phyloP scores from a whole-genome alignment of 2,888 invertebrate species.

The Trichopria drosophilae region DNA sequence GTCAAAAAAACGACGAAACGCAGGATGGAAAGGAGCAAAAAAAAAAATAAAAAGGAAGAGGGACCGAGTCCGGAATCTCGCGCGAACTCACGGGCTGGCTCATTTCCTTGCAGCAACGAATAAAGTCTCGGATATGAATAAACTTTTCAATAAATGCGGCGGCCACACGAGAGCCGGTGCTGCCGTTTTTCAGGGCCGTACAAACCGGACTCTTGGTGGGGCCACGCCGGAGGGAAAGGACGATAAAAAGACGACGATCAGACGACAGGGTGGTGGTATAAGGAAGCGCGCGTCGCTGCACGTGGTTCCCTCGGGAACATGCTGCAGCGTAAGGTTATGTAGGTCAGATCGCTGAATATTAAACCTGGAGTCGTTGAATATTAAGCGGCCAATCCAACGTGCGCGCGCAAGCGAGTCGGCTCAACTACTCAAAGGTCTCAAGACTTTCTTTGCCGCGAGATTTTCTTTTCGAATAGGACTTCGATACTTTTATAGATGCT shows the following conservation, averaged over 20 bases:
- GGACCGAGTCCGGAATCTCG: conserved; percentile 20
- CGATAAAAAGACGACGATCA: too few species aligned
- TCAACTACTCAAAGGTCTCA: neutral
- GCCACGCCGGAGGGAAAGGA: too few species aligned
- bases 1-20: conserved; percentile 16
- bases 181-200: conserved; percentile 19
- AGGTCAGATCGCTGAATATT: conserved; percentile 35
- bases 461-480: neutral
- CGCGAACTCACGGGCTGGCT: conserved; percentile 27
- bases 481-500: too few species aligned
- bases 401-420: neutral
- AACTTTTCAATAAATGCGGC: conserved; percentile 43
- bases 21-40: conserved; percentile 12
- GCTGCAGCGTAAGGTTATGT: conserved; percentile 16
- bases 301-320: conserved; percentile 11
- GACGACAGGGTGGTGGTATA: conserved; percentile 2
- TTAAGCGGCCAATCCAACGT: conserved; percentile 31
- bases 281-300: conserved; percentile 1
- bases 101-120: conserved; percentile 34
- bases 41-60: conserved; percentile 16
- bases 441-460: neutral
- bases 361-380: conserved; percentile 34
- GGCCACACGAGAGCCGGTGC: neutral
- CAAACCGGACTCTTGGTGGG: too few species aligned
- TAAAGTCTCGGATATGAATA: conserved; percentile 40